Conservation (phyloP, 2,888 invertebrate species). For the Tachina grossa region DNA sequence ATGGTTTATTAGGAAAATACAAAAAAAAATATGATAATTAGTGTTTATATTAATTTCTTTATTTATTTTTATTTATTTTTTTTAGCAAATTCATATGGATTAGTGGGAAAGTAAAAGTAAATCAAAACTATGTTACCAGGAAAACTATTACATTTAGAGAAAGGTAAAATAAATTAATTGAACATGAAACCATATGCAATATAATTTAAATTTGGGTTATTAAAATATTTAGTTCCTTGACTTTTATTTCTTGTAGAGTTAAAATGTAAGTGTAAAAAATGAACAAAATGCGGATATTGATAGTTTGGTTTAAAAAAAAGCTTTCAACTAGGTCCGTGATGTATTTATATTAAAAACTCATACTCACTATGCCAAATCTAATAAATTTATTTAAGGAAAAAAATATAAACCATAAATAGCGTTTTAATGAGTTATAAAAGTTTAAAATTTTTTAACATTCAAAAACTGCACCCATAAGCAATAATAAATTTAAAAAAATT, state of each 20-base stretch:
- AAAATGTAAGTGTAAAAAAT: not conserved
- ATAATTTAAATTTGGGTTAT: constrained; percentile 20
- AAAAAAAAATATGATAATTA: not conserved
- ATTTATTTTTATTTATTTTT: not conserved
- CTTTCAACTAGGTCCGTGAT: too few relatives aligned
- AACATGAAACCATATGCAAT: constrained; percentile 4
- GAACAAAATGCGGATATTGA: constrained; percentile 16
- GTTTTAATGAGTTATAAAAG: constrained; percentile 8
- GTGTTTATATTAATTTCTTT: not conserved
- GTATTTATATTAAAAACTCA: too few relatives aligned
- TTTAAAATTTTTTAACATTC: constrained; percentile 30
- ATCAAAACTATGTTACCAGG: constrained; percentile 52
- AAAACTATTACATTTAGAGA: constrained; percentile 27
- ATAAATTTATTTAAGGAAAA: too few relatives aligned
- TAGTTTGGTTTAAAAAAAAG: constrained; percentile 9
- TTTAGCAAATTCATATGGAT: constrained; percentile 25
- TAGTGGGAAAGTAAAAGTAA: constrained; percentile 56
- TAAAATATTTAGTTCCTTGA: constrained; percentile 12
- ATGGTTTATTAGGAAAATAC: constrained; percentile 28
- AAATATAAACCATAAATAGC: not conserved
- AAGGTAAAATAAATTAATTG: constrained; percentile 22
- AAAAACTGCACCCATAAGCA: constrained; percentile 16
- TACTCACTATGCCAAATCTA: too few relatives aligned
- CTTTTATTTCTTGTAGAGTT: not conserved
- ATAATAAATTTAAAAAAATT: constrained; percentile 10